Evolutionary conservation across 2,797 vertebrate species (phyloP).

Genomic region (Monodelphis domestica): DNA sequence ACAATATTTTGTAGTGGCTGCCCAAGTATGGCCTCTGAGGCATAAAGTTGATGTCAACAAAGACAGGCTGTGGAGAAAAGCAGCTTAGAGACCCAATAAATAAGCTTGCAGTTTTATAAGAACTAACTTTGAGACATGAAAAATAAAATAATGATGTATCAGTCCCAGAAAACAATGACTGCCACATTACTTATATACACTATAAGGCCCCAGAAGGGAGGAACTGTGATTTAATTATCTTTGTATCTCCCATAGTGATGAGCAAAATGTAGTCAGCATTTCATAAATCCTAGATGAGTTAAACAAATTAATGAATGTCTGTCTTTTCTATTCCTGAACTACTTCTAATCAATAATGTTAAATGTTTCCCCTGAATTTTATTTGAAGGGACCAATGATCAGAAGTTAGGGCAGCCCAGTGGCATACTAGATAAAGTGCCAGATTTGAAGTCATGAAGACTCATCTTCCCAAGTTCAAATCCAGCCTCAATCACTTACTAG

Average conservation of each 20-base stretch:
- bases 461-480: neutral
- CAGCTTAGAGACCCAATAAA: neutral
- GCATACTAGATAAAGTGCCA: neutral
- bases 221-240: neutral
- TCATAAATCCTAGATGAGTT: neutral
- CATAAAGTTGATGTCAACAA: neutral
- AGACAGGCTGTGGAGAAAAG: neutral
- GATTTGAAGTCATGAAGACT: neutral
- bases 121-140: neutral
- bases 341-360: neutral
- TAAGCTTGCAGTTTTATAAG: neutral
- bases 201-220: neutral
- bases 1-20: neutral
- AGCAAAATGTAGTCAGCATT: neutral
- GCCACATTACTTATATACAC: neutral
- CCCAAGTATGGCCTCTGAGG: neutral
- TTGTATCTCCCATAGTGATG: neutral
- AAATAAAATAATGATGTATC: neutral
- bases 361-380: neutral
- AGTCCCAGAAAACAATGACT: neutral
- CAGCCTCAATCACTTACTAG: neutral
- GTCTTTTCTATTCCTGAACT: neutral
- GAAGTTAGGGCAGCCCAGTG: neutral
- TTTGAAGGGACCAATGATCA: neutral
- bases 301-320: neutral